phyloP scores from a whole-genome alignment of 92 coral and sea anemone species.

The Porites divaricata region DNA sequence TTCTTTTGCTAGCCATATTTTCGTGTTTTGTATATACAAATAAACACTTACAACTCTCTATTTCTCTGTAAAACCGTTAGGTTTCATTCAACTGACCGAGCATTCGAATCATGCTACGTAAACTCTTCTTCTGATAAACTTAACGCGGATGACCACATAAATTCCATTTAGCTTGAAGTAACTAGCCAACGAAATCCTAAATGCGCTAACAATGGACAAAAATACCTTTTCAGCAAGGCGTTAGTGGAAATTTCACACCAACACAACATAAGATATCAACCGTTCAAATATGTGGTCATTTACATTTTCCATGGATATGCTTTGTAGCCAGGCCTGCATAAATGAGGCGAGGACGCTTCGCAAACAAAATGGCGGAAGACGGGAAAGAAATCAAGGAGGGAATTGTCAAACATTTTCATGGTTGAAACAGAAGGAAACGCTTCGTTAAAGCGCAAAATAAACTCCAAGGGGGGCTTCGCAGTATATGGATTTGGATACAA shows the following conservation, averaged over 20 bases:
- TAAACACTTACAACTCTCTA: not conserved
- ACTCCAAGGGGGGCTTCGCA: not conserved
- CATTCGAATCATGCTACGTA: not conserved
- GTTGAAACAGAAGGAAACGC: constrained; percentile 18
- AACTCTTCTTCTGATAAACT: not conserved
- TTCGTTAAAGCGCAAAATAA: not conserved
- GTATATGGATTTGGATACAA: constrained; percentile 66
- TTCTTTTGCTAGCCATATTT: constrained; percentile 51
- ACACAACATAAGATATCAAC: constrained; percentile 15
- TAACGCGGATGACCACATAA: not conserved
- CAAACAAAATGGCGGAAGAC: constrained; percentile 44
- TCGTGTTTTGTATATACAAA: constrained; percentile 8
- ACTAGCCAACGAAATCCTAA: too few relatives aligned
- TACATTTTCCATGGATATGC: constrained; percentile 60
- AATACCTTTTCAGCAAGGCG: constrained; percentile 1
- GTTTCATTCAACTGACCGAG: too few relatives aligned
- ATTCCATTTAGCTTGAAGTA: not conserved
- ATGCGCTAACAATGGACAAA: constrained; percentile 11
- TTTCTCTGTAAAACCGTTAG: constrained; percentile 17
- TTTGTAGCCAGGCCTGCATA: constrained; percentile 43
- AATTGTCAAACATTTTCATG: not conserved
- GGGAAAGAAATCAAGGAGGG: not conserved
- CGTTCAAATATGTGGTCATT: constrained; percentile 36
- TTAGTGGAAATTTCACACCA: constrained; percentile 24
- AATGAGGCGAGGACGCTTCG: constrained; percentile 47